These are phyloP conservation scores for Galaxea fascicularis DNA, from an alignment of 92 coral and sea anemone genomes.

Conservation along the genomic window DNA sequence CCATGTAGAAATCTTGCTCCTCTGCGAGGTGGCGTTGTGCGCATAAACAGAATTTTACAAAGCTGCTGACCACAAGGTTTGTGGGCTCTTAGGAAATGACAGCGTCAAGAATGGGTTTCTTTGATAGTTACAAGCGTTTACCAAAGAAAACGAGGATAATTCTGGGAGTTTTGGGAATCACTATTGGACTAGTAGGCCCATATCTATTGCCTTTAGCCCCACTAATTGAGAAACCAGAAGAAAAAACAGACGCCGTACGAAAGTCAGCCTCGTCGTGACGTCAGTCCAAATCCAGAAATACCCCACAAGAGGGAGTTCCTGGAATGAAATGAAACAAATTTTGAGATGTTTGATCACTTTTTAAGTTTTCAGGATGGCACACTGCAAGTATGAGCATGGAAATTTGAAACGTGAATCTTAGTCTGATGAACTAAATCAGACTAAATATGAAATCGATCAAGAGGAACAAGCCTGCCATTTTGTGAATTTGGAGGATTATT, in stretches of 20 bases:
- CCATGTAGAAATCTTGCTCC: conserved; percentile 38
- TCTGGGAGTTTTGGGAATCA: conserved; percentile 84
- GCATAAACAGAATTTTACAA: conserved; percentile 38
- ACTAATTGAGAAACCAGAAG: conserved; percentile 30
- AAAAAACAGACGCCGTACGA: neutral
- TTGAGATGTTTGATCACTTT: no score
- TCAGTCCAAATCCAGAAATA: neutral
- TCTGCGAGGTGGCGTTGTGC: neutral
- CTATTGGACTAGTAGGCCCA: conserved; percentile 90
- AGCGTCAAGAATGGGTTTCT: conserved; percentile 75
- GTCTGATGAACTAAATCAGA: no score
- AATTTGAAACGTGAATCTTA: no score
- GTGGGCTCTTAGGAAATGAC: conserved; percentile 10
- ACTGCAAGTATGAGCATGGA: no score
- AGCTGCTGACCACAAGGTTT: conserved; percentile 40
- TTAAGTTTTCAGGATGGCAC: no score
- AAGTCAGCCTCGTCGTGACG: conserved; percentile 1
- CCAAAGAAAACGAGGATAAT: conserved; percentile 74
- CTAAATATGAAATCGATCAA: no score
- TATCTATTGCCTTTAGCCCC: conserved; percentile 66
- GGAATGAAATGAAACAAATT: no score
- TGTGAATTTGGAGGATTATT: no score
- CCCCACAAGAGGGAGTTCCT: no score
- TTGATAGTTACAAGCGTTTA: conserved; percentile 85
- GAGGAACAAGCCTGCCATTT: no score